Evolutionary conservation across 2,113 vertebrate species (phyloP), one percentile per base, ranked within the genome.

Genomic region (Anthoscopus minutus): DNA sequence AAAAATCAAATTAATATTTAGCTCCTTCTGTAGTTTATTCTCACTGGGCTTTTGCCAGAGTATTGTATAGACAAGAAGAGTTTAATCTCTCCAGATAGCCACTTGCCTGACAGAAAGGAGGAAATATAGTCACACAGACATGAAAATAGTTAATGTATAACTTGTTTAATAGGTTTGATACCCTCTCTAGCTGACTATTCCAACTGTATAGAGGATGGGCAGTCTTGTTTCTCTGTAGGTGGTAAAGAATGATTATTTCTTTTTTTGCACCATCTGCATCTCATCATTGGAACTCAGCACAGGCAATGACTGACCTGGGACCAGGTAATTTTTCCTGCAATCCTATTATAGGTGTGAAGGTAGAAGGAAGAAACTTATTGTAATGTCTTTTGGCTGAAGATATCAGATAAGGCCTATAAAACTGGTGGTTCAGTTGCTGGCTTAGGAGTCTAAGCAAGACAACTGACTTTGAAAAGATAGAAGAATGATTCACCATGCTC

Each of bases 1-100:
- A 94, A 62, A 65, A 86, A 86, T 77, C 18, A 81, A 92, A 73
- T 82, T 47, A 89, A 79, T 92, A 45, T 70, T 89, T 86, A 70
- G 38, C 78, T 83, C 13, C 33, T 86, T 70, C 44, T 54, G 17
- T 62, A 65, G 45, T 77, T 86, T 77, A 66, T 64, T 86, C 35
- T 70, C 42, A 74, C 25, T 54, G 31, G 27, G 10, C 7, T 70
- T 84, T 92, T 66, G 56, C 40, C 10, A 23, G 13, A 14, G 5
- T 58, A 38, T 4, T 78, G 27, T 47, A 35, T 23, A 47, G 50
- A 70, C 21, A 81, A 42, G 38, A 77, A 71, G 28, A 48, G 8
- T 3, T 51, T 92, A 47, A 47, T 77, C 12, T 47, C 56, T 83
- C 48, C 22, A 67, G 58, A 76, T 16, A 62, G 15, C 14, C 42